Percentiles rank a stretch among this genome's conserved stretches.
These are phyloP conservation scores for Drosophila leonis DNA, from an alignment of 2,888 invertebrate species.

Conservation along the genomic window DNA sequence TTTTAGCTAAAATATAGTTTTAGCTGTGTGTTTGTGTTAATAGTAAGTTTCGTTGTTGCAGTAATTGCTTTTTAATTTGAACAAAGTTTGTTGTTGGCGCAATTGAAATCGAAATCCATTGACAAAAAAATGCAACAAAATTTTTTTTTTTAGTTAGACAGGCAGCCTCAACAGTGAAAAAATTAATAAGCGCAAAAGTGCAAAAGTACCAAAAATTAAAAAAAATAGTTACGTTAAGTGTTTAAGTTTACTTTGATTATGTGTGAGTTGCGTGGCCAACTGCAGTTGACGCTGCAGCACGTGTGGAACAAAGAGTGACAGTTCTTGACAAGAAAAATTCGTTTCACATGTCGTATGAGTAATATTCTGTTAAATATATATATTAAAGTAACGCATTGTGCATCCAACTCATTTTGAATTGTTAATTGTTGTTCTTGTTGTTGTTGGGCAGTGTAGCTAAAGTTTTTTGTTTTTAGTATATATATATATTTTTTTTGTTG, in stretches of 20 bases:
- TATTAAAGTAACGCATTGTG: conserved; percentile 52
- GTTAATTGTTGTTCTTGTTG: neutral
- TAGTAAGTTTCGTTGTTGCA: conserved; percentile 62
- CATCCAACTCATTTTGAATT: conserved; percentile 11
- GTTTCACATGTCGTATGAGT: conserved; percentile 41
- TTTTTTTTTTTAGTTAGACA: conserved; percentile 47
- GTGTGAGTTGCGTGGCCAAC: conserved; percentile 35
- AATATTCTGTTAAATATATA: conserved; percentile 22
- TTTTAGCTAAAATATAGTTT: conserved; percentile 34
- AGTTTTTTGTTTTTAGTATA: conserved; percentile 2
- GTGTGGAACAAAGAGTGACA: conserved; percentile 58
- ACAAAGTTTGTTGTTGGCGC: conserved; percentile 69
- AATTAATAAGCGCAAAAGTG: conserved; percentile 38
- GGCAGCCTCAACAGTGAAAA: conserved; percentile 29
- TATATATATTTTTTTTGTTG: conserved; percentile 8
- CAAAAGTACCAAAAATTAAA: conserved; percentile 47
- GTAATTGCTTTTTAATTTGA: conserved; percentile 80
- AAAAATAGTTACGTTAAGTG: conserved; percentile 33
- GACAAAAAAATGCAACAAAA: conserved; percentile 80
- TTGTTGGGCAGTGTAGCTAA: conserved; percentile 21
- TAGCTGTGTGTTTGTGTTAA: conserved; percentile 39
- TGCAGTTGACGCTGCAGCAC: conserved; percentile 30
- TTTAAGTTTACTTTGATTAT: conserved; percentile 30
- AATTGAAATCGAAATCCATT: conserved; percentile 72
- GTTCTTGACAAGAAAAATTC: conserved; percentile 9